Conservation (phyloP, 2,888 invertebrate genomes). For the Drosophila neonasuta region DNA sequence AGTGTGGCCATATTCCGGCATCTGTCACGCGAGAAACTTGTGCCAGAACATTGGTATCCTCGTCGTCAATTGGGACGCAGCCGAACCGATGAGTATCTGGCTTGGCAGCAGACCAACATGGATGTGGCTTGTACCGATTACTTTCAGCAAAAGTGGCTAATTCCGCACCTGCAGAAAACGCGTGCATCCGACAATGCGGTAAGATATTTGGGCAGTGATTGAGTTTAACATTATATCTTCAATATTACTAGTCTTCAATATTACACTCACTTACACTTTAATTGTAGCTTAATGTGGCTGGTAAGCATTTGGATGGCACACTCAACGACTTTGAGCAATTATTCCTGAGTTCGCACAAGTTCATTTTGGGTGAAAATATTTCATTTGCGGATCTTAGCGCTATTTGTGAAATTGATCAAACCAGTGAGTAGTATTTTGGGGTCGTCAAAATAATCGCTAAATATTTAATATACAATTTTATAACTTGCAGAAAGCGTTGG, state of each 20-base stretch:
- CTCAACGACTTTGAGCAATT: conserved; percentile 84
- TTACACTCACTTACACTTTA: not conserved
- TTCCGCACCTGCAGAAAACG: conserved; percentile 83
- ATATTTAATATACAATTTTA: not conserved
- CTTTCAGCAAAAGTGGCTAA: conserved; percentile 84
- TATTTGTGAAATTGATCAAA: conserved; percentile 90
- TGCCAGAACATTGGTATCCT: conserved; percentile 87
- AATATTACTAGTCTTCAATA: no score
- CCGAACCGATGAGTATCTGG: conserved; percentile 87
- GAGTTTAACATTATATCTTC: no score
- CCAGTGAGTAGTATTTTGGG: conserved; percentile 83
- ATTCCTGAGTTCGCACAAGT: conserved; percentile 83
- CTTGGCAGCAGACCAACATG: conserved; percentile 89
- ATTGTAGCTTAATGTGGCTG: conserved; percentile 69
- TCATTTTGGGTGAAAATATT: conserved; percentile 85
- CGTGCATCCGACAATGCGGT: conserved; percentile 82
- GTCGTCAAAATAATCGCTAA: not conserved
- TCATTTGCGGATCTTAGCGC: conserved; percentile 89
- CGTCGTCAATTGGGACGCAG: conserved; percentile 84
- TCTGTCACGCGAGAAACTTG: conserved; percentile 83
- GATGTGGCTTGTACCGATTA: conserved; percentile 84
- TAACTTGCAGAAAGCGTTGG: conserved; percentile 85
- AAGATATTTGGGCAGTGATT: conserved; percentile 37
- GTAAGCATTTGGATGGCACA: conserved; percentile 83
- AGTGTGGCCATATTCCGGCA: conserved; percentile 88